Evolutionary conservation across 2,797 vertebrate genomes (phyloP), one percentile per base, ranked within the genome.

Genomic region (Chanos chanos): DNA sequence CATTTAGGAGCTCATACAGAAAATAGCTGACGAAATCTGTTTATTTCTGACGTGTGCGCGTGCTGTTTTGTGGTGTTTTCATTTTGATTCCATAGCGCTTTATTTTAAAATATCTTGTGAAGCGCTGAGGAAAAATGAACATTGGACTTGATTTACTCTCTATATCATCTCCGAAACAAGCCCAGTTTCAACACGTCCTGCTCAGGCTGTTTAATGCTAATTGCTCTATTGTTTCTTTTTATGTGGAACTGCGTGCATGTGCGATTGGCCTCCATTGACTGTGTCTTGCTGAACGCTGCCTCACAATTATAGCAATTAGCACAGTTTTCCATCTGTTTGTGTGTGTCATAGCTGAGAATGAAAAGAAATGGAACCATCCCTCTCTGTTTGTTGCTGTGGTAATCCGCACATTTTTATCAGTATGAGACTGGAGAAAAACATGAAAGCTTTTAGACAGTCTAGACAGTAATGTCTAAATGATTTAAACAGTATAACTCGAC

Each of bases 211-310:
- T 57, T 54, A 72, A 65, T 68, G 40, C 57, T 54, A 72, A 65
- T 68, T 40, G 19, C 33, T 13, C 47, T 40, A 64, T 68, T 68
- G 61, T 72, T n/a, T 68, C 31, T 41, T 30, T 54, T 13, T 19
- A 61, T 61, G 48, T 19, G 21, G 10, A 12, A 67, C 43, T 64
- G 31, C 27, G 33, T 2, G 39, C 30, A 28, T n/a, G 40, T 50
- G 39, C 18, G 61, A 67, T 60, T 21, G 47, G 16, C 27, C 39
- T 22, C 16, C 31, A 37, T 10, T 50, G 51, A 53, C 43, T 30
- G 43, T 5, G 0, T 48, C 21, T 45, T 34, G 22, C 15, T 18
- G 22, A 30, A 61, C 34, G 9, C 34, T 3, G 44, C 31, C 22
- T 47, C 36, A 19, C 50, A 52, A 43, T 71, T 48, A 57, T 18